Conservation (phyloP, 92 coral and sea anemone species). For the Bergia puertoricense region DNA sequence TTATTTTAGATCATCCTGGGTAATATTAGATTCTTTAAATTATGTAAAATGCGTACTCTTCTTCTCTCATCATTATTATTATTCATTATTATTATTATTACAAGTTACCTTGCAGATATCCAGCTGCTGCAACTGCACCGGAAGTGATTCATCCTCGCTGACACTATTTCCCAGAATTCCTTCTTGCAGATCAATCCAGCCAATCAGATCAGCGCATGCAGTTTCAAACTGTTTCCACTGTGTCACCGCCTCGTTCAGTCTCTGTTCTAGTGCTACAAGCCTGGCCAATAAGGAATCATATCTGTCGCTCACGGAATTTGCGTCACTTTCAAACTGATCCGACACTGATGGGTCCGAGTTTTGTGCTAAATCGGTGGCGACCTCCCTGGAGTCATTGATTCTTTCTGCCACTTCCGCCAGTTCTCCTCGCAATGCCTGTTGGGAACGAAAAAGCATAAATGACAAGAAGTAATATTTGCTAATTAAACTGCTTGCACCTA, state of each 20-base stretch:
- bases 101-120: conserved; percentile 76
- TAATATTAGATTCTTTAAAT: too few relatives aligned
- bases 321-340: conserved; percentile 69
- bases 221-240: conserved; percentile 85
- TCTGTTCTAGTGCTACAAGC: conserved; percentile 64
- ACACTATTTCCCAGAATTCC: conserved; percentile 61
- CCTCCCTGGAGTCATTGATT: conserved; percentile 75
- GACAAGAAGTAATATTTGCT: too few relatives aligned
- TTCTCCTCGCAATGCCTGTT: conserved; percentile 62
- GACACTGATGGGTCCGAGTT: conserved; percentile 80
- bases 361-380: conserved; percentile 79
- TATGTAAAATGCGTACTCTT: too few relatives aligned
- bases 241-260: conserved; percentile 50
- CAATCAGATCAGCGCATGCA: conserved; percentile 76
- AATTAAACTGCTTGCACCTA: too few relatives aligned
- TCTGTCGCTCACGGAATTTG: conserved; percentile 66
- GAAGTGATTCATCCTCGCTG: conserved; percentile 66
- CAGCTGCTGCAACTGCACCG: conserved; percentile 78
- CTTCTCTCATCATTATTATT: too few relatives aligned
- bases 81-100: neutral
- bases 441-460: neutral
- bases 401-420: conserved; percentile 69
- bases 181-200: conserved; percentile 85
- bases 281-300: conserved; percentile 59
- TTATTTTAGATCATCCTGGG: too few relatives aligned